Base-by-base conservation (phyloP, 2,113 vertebrate genomes). In the Melanerpes aurifrons region DNA sequence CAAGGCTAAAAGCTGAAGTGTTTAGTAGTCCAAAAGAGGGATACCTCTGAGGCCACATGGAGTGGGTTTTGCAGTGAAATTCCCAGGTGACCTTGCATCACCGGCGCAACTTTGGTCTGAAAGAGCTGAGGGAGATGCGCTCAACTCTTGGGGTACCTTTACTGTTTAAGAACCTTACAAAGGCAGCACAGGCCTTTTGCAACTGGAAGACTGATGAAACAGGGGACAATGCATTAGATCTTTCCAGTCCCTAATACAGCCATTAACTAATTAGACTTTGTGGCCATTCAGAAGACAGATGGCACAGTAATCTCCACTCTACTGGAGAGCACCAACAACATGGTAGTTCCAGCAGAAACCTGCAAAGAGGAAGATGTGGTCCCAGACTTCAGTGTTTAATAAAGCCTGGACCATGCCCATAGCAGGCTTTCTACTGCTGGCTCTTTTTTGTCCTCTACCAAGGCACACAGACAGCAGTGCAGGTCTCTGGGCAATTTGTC, bases 261-360 rank as follows among this genome's bases (percentile, higher is more conserved):
- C 56, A 84, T 93, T 95, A 94, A 75, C 79, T 78, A 78, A 81
- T 81, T 75, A 56, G 58, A 88, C 92, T 86, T 90, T 83, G 40
- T 0, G 1, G 48, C 47, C 35, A 54, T 83, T 91, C 71, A 68
- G 37, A 70, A 89, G 64, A 86, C 61, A 56, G 62, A 64, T 3
- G 0, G 25, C n/a, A 47, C 3, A 14, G 15, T 48, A 54, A 50
- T 64, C 15, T 54, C 57, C 16, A 56, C 70, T 85, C 53, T 71
- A 24, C n/a, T 35, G 71, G 31, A 29, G 84, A 82, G 69, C 6
- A 79, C 67, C 6, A 93, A 59, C 14, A 69, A 63, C 6, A 37
- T 3, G 10, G 22, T 31, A 32, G 37, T 48, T 88, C 35, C 29
- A 21, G 4, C 50, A 78, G 67, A 75, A 78, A 89, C 3, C 11